phyloP scores from a whole-genome alignment of 2,113 vertebrate genomes.

The Marmota monax region DNA sequence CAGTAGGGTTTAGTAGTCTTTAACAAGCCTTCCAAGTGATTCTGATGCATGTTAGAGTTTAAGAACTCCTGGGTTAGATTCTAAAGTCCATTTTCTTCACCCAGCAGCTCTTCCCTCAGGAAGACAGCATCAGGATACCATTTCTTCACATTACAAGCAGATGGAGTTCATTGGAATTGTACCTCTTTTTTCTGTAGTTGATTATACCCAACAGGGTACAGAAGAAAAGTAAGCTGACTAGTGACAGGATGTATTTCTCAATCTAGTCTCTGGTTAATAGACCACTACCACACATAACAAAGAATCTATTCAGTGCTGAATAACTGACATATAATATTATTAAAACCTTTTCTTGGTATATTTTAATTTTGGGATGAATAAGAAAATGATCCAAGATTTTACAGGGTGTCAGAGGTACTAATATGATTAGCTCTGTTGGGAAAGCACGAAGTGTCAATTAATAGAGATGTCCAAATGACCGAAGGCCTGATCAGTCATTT shows the following conservation, averaged over 20 bases:
- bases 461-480: background rate
- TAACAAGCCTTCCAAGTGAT: background rate
- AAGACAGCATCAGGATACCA: too few species aligned
- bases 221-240: background rate
- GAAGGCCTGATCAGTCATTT: background rate
- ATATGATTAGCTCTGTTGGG: conserved; percentile 36
- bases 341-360: conserved; percentile 18
- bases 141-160: background rate
- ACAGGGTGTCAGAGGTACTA: background rate
- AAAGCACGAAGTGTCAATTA: background rate
- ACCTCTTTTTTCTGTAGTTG: background rate
- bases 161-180: background rate
- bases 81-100: background rate
- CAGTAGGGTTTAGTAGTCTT: background rate
- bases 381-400: conserved; percentile 32
- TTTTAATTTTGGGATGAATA: conserved; percentile 32
- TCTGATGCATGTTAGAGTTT: too few species aligned
- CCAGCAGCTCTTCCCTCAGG: background rate
- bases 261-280: background rate
- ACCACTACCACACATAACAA: background rate
- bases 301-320: conserved; percentile 11
- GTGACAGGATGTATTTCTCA: background rate
- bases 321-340: background rate
- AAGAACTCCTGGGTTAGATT: background rate
- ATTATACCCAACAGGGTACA: background rate